Base-by-base conservation (phyloP, 1,140 invertebrate genomes). In the Cardiocondyla obscurior region DNA sequence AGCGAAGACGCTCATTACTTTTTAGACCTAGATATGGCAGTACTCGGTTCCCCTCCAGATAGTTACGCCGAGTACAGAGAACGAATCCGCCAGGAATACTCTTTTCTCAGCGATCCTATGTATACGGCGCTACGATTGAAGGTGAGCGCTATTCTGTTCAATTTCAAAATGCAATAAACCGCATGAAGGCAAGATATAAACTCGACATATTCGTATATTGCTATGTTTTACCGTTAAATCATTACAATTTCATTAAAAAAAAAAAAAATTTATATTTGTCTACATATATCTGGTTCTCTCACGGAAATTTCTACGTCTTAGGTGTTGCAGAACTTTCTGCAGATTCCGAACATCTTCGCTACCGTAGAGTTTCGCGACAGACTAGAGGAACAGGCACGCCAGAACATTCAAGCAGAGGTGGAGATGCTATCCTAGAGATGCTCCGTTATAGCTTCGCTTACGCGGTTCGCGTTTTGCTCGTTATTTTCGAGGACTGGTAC, bases 321-420 rank as follows among this genome's bases (percentile, higher is more conserved):
- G 95, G 94, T 96, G 62, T 90, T 96, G 49, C 95, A 95, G 89
- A 95, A 94, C 81, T 96, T 96, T 85, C 88, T 96, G 76, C 95
- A 95, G 90, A 95, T 96, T 76, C 96, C 96, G 55, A 96, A 96
- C 87, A 96, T 96, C 88, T 96, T 95, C 93, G 95, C 96, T 36
- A 96, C 96, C 3, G 94, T 95, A 85, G 94, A 94, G 85, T 96
- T 96, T 86, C 94, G 95, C 28, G 94, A 95, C 28, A 94, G 94
- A 81, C 95, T 94, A 85, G 96, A 96, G 91, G 90, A 94, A 12
- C 92, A 94, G 85, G 96, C 96, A n/a, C 90, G 96, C 82, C 91
- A 93, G 85, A 96, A 96, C 90, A 96, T 96, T 72, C 91, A 95
- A 86, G 89, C 92, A 79, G 96, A 96, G 92, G 95, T 96, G 58